Conservation (phyloP, 2,113 vertebrate species). For the Crocuta crocuta region DNA sequence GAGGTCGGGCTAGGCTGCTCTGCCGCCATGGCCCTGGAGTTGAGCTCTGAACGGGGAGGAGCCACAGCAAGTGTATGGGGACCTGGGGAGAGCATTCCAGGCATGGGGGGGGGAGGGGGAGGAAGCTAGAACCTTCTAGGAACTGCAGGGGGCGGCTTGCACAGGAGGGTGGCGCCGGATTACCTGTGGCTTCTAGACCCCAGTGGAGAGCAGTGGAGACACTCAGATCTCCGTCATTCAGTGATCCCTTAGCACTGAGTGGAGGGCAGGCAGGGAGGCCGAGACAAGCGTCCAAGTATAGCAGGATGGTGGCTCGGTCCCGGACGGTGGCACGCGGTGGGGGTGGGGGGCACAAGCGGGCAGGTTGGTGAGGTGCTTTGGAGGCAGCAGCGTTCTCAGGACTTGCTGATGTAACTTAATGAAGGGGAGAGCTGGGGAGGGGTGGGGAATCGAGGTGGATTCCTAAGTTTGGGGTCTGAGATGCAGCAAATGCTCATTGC, state of each 20-base stretch:
- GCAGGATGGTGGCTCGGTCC: not conserved
- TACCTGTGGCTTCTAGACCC: not conserved
- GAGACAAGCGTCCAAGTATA: not conserved
- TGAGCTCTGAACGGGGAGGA: not conserved
- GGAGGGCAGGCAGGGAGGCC: not conserved
- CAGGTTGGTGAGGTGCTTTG: not conserved
- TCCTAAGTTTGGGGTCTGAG: not conserved
- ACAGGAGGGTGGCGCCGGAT: no score
- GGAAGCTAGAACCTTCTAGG: not conserved
- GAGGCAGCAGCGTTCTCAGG: not conserved
- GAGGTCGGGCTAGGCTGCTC: not conserved
- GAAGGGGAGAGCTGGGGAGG: not conserved
- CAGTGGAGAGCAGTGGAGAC: not conserved
- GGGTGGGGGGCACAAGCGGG: not conserved
- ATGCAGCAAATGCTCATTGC: not conserved
- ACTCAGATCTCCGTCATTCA: accelerated
- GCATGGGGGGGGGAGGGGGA: not conserved
- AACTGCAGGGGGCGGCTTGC: not conserved
- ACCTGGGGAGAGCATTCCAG: not conserved
- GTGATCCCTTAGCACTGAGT: not conserved
- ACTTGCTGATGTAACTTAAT: not conserved
- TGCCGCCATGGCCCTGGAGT: not conserved
- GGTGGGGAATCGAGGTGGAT: not conserved
- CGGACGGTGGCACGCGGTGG: not conserved
- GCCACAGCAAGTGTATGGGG: accelerated